Conservation (phyloP, 2,888 invertebrate genomes). For the Heteromyza rotundicornis region DNA sequence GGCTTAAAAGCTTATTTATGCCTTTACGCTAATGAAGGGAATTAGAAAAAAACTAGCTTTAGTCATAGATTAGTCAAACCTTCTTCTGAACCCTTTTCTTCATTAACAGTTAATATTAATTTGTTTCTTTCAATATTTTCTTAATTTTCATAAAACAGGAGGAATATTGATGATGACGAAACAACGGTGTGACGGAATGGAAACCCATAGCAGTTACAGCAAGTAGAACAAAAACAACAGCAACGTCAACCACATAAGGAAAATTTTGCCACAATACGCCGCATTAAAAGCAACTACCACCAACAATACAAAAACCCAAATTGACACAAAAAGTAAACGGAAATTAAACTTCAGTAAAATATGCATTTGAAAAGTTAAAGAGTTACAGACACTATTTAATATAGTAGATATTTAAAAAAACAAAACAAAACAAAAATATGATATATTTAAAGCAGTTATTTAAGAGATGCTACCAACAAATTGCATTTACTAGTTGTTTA, state of each 20-base stretch:
- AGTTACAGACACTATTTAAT: slow-evolving; percentile 20
- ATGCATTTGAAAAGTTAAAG: neutral
- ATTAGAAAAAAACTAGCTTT: too few relatives aligned
- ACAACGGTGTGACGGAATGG: slow-evolving; percentile 59
- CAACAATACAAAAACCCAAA: slow-evolving; percentile 36
- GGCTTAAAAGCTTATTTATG: too few relatives aligned
- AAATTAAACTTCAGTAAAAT: slow-evolving; percentile 14
- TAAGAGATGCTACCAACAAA: slow-evolving; percentile 33
- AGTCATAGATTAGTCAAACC: too few relatives aligned
- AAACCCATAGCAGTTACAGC: slow-evolving; percentile 22
- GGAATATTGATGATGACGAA: slow-evolving; percentile 63
- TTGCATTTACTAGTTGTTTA: slow-evolving; percentile 37
- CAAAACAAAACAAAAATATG: slow-evolving; percentile 21
- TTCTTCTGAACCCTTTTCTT: too few relatives aligned
- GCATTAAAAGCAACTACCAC: slow-evolving; percentile 37
- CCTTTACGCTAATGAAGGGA: too few relatives aligned
- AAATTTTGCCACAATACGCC: slow-evolving; percentile 48
- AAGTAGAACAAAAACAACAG: slow-evolving; percentile 27
- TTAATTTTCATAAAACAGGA: slow-evolving; percentile 52
- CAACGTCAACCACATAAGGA: slow-evolving; percentile 24
- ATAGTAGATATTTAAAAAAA: slow-evolving; percentile 13
- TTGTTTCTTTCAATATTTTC: neutral
- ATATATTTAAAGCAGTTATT: slow-evolving; percentile 20
- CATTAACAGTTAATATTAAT: too few relatives aligned
- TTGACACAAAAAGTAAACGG: slow-evolving; percentile 19